Evolutionary conservation across 2,888 invertebrate species (phyloP).

Genomic region (Parapristionchus giblindavisi): DNA sequence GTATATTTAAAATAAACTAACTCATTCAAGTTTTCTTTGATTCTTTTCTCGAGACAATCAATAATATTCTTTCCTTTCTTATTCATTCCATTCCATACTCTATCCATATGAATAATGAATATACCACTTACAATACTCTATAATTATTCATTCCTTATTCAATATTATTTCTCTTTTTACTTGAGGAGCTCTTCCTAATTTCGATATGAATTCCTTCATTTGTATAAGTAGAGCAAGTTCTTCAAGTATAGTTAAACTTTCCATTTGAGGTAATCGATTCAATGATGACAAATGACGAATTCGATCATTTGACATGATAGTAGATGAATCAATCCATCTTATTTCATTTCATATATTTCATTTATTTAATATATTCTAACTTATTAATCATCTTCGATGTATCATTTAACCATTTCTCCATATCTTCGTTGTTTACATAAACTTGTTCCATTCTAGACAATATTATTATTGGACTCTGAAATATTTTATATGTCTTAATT

Average conservation of each 20-base stretch:
- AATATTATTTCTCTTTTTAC: background rate
- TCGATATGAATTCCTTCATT: constrained; percentile 9
- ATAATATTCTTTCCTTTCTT: constrained; percentile 44
- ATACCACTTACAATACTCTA: constrained; percentile 43
- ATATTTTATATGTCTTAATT: background rate
- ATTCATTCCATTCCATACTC: constrained; percentile 45
- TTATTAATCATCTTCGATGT: background rate
- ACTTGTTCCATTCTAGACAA: background rate
- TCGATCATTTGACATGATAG: constrained; percentile 4
- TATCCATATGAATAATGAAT: constrained; percentile 43
- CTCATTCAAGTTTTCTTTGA: constrained; percentile 46
- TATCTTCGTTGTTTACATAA: background rate
- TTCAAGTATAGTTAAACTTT: background rate
- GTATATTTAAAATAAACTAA: constrained; percentile 36
- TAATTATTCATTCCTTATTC: background rate
- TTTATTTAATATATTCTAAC: background rate
- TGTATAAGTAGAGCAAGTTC: constrained; percentile 12
- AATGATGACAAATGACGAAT: background rate
- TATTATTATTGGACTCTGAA: constrained; percentile 3
- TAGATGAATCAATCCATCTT: background rate
- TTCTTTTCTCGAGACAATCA: constrained; percentile 40
- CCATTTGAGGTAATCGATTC: background rate
- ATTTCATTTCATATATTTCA: constrained; percentile 1
- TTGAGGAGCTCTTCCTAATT: constrained; percentile 11
- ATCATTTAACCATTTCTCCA: constrained; percentile 1